Evolutionary conservation across 2,888 invertebrate genomes (phyloP).

Genomic region (Blastobasis lacticolella): DNA sequence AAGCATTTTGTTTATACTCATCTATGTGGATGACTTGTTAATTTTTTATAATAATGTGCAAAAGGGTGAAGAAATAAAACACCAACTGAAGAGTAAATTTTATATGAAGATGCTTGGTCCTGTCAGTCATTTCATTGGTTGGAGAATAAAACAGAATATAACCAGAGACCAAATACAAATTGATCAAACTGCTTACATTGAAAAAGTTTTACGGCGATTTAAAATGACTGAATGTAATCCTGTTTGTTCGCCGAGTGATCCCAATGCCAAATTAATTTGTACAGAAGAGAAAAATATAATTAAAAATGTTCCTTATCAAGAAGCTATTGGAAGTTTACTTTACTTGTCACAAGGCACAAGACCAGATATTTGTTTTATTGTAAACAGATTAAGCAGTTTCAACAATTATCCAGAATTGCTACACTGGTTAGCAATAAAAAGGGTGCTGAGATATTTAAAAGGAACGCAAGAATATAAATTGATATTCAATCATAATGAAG

Average conservation of each 20-base stretch:
- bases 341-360: conserved; percentile 15
- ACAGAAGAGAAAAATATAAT: conserved; percentile 4
- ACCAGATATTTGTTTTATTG: conserved; percentile 18
- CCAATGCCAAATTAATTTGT: conserved; percentile 8
- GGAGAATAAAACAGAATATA: conserved; percentile 4
- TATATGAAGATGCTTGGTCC: conserved; percentile 14
- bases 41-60: conserved; percentile 3
- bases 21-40: conserved; percentile 1
- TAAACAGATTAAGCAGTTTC: conserved; percentile 19
- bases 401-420: conserved; percentile 13
- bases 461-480: conserved; percentile 13
- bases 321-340: conserved; percentile 12
- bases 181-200: conserved; percentile 10
- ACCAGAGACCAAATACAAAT: not conserved
- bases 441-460: conserved; percentile 18
- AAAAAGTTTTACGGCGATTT: conserved; percentile 9
- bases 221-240: conserved; percentile 13
- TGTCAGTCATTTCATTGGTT: conserved; percentile 13
- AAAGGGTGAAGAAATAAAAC: conserved; percentile 1
- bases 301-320: conserved; percentile 11
- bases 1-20: not conserved
- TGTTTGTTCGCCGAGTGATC: conserved; percentile 11
- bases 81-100: conserved; percentile 10
- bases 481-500: conserved; percentile 7
- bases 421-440: conserved; percentile 17